Percentiles rank a stretch among this genome's conserved stretches.
phyloP scores from a whole-genome alignment of 2,888 invertebrate species.

The Drosophila formosana region DNA sequence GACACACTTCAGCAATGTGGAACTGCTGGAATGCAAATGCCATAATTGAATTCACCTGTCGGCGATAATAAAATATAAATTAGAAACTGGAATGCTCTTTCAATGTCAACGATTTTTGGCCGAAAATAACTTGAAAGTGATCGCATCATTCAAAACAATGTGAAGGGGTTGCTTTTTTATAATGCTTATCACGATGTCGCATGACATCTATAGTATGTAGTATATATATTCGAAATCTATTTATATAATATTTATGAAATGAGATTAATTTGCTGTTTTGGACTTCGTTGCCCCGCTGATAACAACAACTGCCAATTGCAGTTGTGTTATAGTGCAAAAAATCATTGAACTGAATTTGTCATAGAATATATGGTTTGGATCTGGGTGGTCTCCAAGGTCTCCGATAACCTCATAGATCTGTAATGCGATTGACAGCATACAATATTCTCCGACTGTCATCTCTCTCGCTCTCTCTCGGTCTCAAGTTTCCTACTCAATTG shows the following conservation, averaged over 20 bases:
- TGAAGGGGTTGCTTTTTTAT: conserved; percentile 31
- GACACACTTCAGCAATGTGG: conserved; percentile 19
- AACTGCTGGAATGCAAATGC: conserved; percentile 43
- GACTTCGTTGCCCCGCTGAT: conserved; percentile 52
- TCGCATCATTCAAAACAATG: conserved; percentile 49
- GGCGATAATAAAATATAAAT: conserved; percentile 6
- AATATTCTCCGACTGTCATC: neutral
- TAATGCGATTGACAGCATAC: conserved; percentile 16
- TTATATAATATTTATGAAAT: conserved; percentile 37
- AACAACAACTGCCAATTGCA: conserved; percentile 28
- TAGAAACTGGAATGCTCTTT: conserved; percentile 18
- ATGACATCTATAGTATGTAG: conserved; percentile 53
- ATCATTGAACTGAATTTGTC: conserved; percentile 57
- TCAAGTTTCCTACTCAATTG: conserved; percentile 47
- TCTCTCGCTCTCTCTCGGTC: neutral
- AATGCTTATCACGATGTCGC: conserved; percentile 53
- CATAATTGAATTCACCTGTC: conserved; percentile 38
- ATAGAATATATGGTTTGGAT: conserved; percentile 20
- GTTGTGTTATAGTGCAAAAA: conserved; percentile 22
- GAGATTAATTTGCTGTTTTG: conserved; percentile 43
- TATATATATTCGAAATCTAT: conserved; percentile 24
- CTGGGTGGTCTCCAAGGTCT: conserved; percentile 4
- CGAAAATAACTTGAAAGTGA: conserved; percentile 25
- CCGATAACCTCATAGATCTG: conserved; percentile 31
- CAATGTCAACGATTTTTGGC: conserved; percentile 13